Evolutionary conservation across 2,113 vertebrate genomes (phyloP), one percentile per base, ranked within the genome.

Genomic region (Dasypus novemcinctus): DNA sequence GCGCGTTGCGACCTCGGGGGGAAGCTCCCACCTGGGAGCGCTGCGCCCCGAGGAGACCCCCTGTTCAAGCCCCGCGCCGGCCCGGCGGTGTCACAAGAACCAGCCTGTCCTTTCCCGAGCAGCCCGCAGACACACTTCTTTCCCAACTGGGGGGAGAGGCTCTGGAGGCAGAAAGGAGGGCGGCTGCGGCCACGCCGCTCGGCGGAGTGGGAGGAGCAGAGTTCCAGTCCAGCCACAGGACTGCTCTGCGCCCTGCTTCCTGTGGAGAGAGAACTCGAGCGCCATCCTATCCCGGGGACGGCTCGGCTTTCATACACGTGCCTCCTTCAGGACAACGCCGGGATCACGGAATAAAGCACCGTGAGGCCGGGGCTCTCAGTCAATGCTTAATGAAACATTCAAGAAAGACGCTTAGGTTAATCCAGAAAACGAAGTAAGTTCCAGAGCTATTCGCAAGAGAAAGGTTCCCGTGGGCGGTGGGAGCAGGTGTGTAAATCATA

Each of bases 391-490:
- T 90, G 95, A 93, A 93, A 92, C 46, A 17, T 29, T 91, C 64
- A 94, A 96, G 95, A 75, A 75, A 93, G 81, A 91, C 93, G 72
- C 54, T 95, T 87, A 82, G 5, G 46, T 95, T 97, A 96, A 97
- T 96, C 64, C 88, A 86, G 43, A 87, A 84, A 97, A 57, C 59
- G 93, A 97, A 97, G 96, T 95, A 97, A 91, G 81, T 72, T 96
- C 91, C 84, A 91, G 66, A 95, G 94, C 41, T 83, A 76, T 57
- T 33, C 87, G 21, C n/a, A 95, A 87, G 20, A 95, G 68, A 72
- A 88, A 88, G 93, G 79, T 86, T 92, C 85, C 87, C 52, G 33
- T 61, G 54, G 93, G 84, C 36, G n/a, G 54, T 59, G 11, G 13
- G 52, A 84, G 79, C 14, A 31, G 54, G 74, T 59, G 3, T 1